These are phyloP conservation scores for Parauchenoglanis punctatus DNA, from an alignment of 2,797 vertebrate genomes.

Conservation along the genomic window DNA sequence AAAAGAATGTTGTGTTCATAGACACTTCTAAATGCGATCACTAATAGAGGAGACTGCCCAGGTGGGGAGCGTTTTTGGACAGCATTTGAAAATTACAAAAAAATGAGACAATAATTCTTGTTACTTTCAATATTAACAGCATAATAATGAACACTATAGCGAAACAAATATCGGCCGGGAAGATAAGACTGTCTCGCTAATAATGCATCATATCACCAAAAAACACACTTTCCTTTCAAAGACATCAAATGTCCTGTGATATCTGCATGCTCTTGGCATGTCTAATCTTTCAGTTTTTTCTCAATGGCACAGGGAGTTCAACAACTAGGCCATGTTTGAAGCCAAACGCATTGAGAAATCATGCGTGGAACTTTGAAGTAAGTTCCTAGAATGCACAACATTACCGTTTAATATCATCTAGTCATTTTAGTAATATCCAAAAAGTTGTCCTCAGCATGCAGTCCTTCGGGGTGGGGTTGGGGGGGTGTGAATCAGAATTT, in stretches of 20 bases:
- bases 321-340: not conserved
- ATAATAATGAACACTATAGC: not conserved
- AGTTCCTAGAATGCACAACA: not conserved
- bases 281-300: not conserved
- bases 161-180: not conserved
- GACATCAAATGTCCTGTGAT: not conserved
- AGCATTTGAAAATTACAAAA: too few relatives aligned
- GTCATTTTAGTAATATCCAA: not conserved
- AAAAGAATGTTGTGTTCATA: not conserved
- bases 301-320: not conserved
- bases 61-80: not conserved
- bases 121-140: not conserved
- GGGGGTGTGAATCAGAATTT: not conserved
- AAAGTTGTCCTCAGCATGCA: not conserved
- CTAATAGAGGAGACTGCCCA: not conserved
- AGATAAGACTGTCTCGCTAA: not conserved
- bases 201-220: not conserved
- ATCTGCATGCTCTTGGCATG: not conserved
- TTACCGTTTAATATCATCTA: not conserved
- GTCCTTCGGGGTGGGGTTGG: not conserved
- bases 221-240: not conserved
- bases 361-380: not conserved
- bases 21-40: not conserved
- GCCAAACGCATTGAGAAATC: not conserved
- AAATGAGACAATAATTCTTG: too few relatives aligned